Conservation (phyloP, 2,113 vertebrate species). For the Eonycteris spelaea region DNA sequence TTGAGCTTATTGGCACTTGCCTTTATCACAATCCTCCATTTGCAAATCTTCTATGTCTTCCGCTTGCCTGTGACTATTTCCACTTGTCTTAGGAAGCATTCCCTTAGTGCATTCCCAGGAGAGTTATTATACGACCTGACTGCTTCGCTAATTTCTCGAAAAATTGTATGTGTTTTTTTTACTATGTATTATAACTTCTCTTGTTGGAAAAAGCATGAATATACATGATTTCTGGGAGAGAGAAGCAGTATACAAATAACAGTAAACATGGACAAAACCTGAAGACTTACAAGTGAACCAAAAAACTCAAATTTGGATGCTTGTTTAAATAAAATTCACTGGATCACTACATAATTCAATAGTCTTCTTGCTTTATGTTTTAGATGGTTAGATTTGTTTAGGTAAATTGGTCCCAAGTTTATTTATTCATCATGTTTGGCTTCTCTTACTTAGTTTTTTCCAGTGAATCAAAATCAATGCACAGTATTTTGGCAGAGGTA, state of each 20-base stretch:
- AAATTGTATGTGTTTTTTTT: neutral
- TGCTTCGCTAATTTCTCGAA: neutral
- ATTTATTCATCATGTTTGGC: neutral
- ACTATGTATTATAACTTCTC: neutral
- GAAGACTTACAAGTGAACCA: neutral
- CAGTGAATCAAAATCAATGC: neutral
- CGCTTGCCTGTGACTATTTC: neutral
- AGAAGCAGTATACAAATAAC: neutral
- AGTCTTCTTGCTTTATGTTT: neutral
- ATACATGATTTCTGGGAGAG: neutral
- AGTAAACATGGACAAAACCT: neutral
- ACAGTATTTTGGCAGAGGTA: neutral
- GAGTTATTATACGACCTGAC: neutral
- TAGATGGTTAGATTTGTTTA: neutral
- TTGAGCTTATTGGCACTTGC: neutral
- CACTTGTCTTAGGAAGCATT: neutral
- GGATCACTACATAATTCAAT: neutral
- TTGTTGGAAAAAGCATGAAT: neutral
- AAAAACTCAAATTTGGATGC: neutral
- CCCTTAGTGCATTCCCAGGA: neutral
- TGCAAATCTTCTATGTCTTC: neutral
- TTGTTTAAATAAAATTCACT: neutral
- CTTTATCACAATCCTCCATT: neutral
- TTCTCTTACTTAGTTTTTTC: constrained; percentile 35
- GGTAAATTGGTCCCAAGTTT: neutral